Evolutionary conservation across 2,113 vertebrate species (phyloP).

Genomic region (Archocentrus centrarchus): DNA sequence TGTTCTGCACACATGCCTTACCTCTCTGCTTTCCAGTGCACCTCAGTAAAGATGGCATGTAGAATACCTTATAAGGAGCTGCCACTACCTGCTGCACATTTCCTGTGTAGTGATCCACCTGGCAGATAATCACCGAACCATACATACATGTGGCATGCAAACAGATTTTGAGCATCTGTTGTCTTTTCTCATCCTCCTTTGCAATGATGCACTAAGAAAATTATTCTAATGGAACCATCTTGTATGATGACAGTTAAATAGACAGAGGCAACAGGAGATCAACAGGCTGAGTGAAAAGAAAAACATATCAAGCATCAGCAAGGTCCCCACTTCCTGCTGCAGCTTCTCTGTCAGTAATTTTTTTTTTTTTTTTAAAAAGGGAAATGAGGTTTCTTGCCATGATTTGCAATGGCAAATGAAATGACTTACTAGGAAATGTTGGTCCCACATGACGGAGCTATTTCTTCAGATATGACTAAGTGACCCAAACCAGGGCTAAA

Average conservation of each 20-base stretch:
- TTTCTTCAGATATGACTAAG: not conserved
- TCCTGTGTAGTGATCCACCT: not conserved
- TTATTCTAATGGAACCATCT: not conserved
- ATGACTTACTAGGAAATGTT: not conserved
- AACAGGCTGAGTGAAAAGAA: not conserved
- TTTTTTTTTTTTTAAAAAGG: no score
- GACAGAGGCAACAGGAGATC: no score
- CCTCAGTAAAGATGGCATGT: constrained; percentile 1
- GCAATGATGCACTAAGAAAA: not conserved
- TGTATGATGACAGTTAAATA: not conserved
- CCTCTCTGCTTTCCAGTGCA: not conserved
- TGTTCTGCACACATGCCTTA: not conserved
- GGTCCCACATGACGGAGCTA: not conserved
- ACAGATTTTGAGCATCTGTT: not conserved
- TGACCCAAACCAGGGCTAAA: not conserved
- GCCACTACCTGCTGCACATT: not conserved
- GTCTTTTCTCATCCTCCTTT: not conserved
- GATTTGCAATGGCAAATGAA: not conserved
- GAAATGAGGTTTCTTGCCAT: not conserved
- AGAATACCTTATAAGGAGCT: constrained; percentile 3
- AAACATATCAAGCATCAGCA: not conserved
- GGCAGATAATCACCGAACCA: not conserved
- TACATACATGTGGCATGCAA: not conserved
- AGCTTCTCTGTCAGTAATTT: not conserved
- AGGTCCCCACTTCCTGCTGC: not conserved